A percentile compares a stretch with the other conserved stretches of the same genome.
Conservation (phyloP, 2,797 vertebrate genomes). For the Trachops cirrhosus region DNA sequence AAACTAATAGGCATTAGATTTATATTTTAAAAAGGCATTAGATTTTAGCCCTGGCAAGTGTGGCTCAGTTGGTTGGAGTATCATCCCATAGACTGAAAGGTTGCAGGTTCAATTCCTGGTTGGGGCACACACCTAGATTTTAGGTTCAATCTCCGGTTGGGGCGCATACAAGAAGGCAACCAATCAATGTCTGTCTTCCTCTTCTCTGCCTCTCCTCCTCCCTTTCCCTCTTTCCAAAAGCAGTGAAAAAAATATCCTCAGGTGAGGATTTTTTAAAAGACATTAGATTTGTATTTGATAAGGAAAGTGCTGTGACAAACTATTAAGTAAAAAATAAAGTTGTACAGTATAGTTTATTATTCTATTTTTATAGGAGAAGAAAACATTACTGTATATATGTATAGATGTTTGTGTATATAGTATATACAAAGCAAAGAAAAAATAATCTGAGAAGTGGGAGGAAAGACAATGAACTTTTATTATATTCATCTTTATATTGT, state of each 20-base stretch:
- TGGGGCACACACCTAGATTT: background rate
- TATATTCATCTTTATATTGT: background rate
- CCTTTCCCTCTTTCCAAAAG: background rate
- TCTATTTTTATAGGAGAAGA: background rate
- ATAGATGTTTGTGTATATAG: background rate
- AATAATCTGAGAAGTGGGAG: background rate
- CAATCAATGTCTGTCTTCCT: background rate
- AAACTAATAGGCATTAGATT: background rate
- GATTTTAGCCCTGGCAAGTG: background rate
- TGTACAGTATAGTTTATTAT: background rate
- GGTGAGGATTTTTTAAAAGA: background rate
- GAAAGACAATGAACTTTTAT: constrained; percentile 1
- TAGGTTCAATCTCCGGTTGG: background rate
- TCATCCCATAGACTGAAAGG: background rate
- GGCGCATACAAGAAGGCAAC: background rate
- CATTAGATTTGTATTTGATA: background rate
- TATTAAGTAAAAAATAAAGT: constrained; percentile 24
- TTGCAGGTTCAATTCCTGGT: background rate
- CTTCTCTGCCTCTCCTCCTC: too few relatives aligned
- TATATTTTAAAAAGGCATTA: background rate
- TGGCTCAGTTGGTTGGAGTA: background rate
- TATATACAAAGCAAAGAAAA: background rate
- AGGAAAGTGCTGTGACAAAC: background rate
- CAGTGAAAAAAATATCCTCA: background rate
- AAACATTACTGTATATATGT: background rate